Evolutionary conservation across 2,113 vertebrate species (phyloP).

Genomic region (Malurus elegans): DNA sequence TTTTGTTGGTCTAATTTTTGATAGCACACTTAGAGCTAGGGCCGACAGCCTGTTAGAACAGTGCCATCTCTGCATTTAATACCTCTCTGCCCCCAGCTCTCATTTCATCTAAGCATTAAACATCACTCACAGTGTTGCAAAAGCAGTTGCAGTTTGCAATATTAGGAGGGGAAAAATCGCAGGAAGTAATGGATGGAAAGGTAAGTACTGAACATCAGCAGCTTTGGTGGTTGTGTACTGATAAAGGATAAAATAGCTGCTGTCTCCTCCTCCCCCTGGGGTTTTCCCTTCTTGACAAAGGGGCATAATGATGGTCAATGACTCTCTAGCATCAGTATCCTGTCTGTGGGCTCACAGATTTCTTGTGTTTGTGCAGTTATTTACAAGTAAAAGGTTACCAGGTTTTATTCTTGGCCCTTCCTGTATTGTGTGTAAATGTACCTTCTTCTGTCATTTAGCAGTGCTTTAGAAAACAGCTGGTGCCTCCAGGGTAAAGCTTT

Average conservation of each 20-base stretch:
- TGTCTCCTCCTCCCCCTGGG: neutral
- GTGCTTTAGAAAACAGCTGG: conserved; percentile 11
- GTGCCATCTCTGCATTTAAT: neutral
- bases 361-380: neutral
- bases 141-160: neutral
- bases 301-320: too few relatives aligned
- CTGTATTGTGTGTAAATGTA: neutral
- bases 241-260: neutral
- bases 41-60: neutral
- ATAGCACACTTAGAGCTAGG: neutral
- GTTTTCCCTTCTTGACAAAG: neutral
- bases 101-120: neutral
- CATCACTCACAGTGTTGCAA: neutral
- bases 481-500: neutral
- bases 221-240: neutral
- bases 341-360: neutral
- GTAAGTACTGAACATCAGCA: neutral
- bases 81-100: neutral
- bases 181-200: neutral
- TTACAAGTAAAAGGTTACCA: neutral
- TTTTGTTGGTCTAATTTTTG: neutral
- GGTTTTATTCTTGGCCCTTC: neutral
- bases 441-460: neutral
- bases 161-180: neutral
- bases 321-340: neutral